phyloP scores from a whole-genome alignment of 2,797 vertebrate species.

The Tachyglossus aculeatus region DNA sequence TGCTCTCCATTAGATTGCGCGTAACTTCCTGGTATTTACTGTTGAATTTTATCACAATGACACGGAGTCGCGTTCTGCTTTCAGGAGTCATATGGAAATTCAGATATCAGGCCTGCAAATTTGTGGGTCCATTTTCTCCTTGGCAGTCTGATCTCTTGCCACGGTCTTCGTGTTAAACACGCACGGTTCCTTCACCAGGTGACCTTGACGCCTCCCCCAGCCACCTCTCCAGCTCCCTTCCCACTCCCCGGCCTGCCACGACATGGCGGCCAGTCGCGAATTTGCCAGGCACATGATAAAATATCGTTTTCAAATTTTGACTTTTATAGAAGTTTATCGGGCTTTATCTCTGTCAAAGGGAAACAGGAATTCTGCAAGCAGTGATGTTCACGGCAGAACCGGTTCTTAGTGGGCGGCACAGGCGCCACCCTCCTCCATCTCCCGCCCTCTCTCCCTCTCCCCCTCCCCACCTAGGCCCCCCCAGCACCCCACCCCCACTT shows the following conservation, averaged over 20 bases:
- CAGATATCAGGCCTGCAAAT: not conserved
- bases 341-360: no score
- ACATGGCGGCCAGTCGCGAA: no score
- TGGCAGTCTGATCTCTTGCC: not conserved
- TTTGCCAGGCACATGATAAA: no score
- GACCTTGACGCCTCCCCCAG: accelerated
- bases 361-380: no score
- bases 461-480: not conserved
- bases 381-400: no score
- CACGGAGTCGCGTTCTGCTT: conserved; percentile 63
- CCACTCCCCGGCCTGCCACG: accelerated
- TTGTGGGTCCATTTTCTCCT: not conserved
- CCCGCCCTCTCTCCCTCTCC: no score
- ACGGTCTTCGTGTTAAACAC: accelerated
- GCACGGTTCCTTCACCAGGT: accelerated
- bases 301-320: no score
- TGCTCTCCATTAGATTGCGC: conserved; percentile 73
- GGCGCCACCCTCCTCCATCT: accelerated
- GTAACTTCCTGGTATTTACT: conserved; percentile 78
- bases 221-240: accelerated
- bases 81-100: conserved; percentile 35
- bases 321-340: no score
- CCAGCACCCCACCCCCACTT: accelerated
- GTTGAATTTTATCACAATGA: conserved; percentile 44
- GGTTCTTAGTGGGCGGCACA: no score